Evolutionary conservation across 2,888 invertebrate species (phyloP), one percentile per base, ranked within the genome.

Genomic region (Caenorhabditis japonica): DNA sequence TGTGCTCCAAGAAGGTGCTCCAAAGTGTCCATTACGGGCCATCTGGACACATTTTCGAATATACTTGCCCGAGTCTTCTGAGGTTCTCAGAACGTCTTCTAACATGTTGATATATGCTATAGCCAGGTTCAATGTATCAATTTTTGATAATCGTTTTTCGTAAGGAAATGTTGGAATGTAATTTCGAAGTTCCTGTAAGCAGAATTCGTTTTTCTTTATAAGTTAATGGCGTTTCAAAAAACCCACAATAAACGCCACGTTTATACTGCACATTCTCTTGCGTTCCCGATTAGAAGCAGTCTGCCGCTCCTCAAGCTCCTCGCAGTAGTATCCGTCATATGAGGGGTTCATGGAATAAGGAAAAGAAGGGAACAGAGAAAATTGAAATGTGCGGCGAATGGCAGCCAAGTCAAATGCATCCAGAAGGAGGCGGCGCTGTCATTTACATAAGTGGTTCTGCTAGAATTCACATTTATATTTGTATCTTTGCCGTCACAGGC

Each of bases 81-180:
- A 58, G 5, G 81, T 76, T 60, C 79, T 62, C 8, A 87, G 69
- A 33, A 90, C 85, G 64, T 89, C 89, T 52, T 88, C 82, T 13
- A 99, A 91, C 51, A 99, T 90, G 1, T 95, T 95, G 81, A 97
- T 97, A 90, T 97, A 97, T 0, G 97, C 97, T 76, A 97, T 97
- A 39, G 97, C 97, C 82, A 99, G 90, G 0, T 97, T 92, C 33
- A 99, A 91, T 0, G 99, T 97, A 90, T 99, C 99, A 85, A 99
- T 99, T 90, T 99, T 99, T 86, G 96, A 97, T 34, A 99, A 91
- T 23, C 97, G 91, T 89, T 97, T 97, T 90, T 99, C 99, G 89
- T 96, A 99, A 0, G 97, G 97, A 89, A 99, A 99, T 73, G 97
- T 99, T 52, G 99, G 99, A 84, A 99, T 97, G 90, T 96, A 96